These are phyloP conservation scores for Zootoca vivipara DNA, from an alignment of 2,113 vertebrate species.

Conservation along the genomic window DNA sequence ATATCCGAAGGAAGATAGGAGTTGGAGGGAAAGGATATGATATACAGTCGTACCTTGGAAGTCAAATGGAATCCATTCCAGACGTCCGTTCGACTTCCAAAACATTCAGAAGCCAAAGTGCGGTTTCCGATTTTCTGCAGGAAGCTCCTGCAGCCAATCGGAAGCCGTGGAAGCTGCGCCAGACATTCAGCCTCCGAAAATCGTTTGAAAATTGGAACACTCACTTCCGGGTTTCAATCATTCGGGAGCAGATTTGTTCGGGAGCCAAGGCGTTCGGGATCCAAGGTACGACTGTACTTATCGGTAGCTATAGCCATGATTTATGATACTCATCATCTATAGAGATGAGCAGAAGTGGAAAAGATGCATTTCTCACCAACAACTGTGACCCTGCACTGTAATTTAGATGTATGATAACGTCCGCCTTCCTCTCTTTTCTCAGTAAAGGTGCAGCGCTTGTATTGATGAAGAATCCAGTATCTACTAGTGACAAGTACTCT, in stretches of 20 bases:
- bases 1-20: neutral
- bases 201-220: no score
- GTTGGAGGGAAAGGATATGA: neutral
- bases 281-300: neutral
- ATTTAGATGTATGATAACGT: slow-evolving; percentile 80
- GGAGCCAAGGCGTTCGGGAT: neutral
- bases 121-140: no score
- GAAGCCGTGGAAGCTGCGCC: no score
- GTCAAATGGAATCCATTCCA: no score
- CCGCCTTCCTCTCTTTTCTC: slow-evolving; percentile 75
- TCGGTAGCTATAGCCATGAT: neutral
- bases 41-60: neutral
- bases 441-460: slow-evolving; percentile 76
- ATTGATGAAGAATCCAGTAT: slow-evolving; percentile 81
- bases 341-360: neutral
- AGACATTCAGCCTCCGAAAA: no score
- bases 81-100: no score
- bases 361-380: slow-evolving; percentile 64
- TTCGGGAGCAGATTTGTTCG: no score
- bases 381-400: slow-evolving; percentile 78
- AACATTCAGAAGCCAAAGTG: no score
- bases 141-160: no score
- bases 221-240: no score
- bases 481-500: slow-evolving; percentile 74
- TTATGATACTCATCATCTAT: neutral